Evolutionary conservation across 2,113 vertebrate genomes (phyloP).

Genomic region (Vidua chalybeata): DNA sequence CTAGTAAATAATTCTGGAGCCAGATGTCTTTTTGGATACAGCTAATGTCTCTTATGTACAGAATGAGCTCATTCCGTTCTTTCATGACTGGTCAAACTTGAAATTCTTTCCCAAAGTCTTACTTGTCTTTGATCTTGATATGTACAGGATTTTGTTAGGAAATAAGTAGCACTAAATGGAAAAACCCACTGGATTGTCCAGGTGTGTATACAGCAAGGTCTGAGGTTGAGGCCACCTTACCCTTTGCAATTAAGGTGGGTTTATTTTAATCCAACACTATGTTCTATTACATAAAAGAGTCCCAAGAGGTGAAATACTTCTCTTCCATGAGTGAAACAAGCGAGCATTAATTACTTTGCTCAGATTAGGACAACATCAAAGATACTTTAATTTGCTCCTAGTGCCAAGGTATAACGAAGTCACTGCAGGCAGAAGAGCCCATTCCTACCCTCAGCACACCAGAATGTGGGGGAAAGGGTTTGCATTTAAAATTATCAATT

Average conservation of each 20-base stretch:
- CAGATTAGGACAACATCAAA: neutral
- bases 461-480: neutral
- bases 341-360: neutral
- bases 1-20: slow-evolving; percentile 5
- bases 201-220: neutral
- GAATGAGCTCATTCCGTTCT: slow-evolving; percentile 2
- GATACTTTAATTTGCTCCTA: neutral
- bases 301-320: neutral
- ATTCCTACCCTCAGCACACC: neutral
- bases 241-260: neutral
- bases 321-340: neutral
- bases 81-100: neutral
- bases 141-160: neutral
- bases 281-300: neutral
- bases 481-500: neutral
- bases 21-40: neutral
- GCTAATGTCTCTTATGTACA: neutral
- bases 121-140: neutral
- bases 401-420: neutral
- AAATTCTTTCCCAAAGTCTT: slow-evolving; percentile 15
- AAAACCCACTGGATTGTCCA: neutral
- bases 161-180: neutral
- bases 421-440: neutral
- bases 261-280: neutral
- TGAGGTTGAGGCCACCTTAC: neutral